These are phyloP conservation scores for Nymphalis c-album DNA, from an alignment of 2,888 invertebrate genomes.

Conservation along the genomic window DNA sequence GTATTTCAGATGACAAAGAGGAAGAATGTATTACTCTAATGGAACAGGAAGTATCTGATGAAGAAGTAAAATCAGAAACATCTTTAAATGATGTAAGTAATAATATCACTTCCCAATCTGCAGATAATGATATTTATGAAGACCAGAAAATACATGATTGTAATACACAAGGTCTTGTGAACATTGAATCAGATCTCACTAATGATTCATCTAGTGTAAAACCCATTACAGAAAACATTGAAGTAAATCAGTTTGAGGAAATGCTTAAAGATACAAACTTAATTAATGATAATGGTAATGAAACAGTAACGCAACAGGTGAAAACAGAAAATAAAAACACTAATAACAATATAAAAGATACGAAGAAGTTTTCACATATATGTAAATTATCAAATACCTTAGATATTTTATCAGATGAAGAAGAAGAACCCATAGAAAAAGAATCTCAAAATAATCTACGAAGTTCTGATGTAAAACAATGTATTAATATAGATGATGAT, in stretches of 20 bases:
- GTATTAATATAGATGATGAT: slow-evolving; percentile 67
- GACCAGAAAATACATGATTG: too few relatives aligned
- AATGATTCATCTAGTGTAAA: not conserved
- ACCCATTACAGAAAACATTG: too few relatives aligned
- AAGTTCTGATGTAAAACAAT: slow-evolving; percentile 48
- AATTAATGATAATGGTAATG: slow-evolving; percentile 20
- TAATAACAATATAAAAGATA: slow-evolving; percentile 24
- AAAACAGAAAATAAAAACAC: not conserved
- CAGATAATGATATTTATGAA: too few relatives aligned
- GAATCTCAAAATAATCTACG: slow-evolving; percentile 26
- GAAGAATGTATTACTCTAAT: slow-evolving; percentile 15
- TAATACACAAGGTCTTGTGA: too few relatives aligned
- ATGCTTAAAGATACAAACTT: not conserved
- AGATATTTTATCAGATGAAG: slow-evolving; percentile 71
- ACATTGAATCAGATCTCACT: not conserved
- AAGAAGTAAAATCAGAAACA: slow-evolving; percentile 15
- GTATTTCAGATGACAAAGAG: slow-evolving; percentile 35
- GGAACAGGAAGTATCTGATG: slow-evolving; percentile 13
- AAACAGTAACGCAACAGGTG: slow-evolving; percentile 3
- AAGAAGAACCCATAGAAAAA: slow-evolving; percentile 43
- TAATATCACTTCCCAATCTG: not conserved
- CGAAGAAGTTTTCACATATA: slow-evolving; percentile 44
- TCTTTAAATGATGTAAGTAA: slow-evolving; percentile 6
- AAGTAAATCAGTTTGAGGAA: not conserved
- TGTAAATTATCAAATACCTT: slow-evolving; percentile 66